A percentile compares a stretch with the other conserved stretches of the same genome.
Conservation (phyloP, 2,888 invertebrate genomes). For the Tryphoninae sp. region DNA sequence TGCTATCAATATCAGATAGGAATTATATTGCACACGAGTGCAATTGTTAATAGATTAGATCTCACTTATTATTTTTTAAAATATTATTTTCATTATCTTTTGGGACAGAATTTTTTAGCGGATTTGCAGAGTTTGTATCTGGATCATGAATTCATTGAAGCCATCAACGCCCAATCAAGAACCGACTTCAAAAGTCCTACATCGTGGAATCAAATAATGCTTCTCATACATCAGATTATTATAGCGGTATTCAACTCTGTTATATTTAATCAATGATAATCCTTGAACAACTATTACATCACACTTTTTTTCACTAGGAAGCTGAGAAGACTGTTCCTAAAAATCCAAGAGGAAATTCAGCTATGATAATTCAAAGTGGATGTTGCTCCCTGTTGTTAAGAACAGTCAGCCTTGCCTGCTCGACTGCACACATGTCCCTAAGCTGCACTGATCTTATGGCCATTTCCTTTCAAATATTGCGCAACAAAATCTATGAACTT, state of each 20-base stretch:
- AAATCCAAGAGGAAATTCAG: slow-evolving; percentile 78
- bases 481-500: slow-evolving; percentile 74
- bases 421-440: slow-evolving; percentile 63
- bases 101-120: slow-evolving; percentile 31
- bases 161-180: slow-evolving; percentile 42
- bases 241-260: slow-evolving; percentile 27
- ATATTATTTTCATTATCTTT: not conserved
- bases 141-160: slow-evolving; percentile 41
- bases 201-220: slow-evolving; percentile 58
- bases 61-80: too few relatives aligned
- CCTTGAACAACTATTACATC: slow-evolving; percentile 10
- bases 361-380: slow-evolving; percentile 80
- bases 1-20: slow-evolving; percentile 14
- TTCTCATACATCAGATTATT: slow-evolving; percentile 40
- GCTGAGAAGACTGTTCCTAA: slow-evolving; percentile 52
- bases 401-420: slow-evolving; percentile 60
- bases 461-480: slow-evolving; percentile 71
- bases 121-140: slow-evolving; percentile 39
- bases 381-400: slow-evolving; percentile 60
- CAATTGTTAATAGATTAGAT: too few relatives aligned
- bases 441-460: slow-evolving; percentile 67
- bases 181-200: slow-evolving; percentile 3
- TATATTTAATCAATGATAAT: not conserved
- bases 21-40: too few relatives aligned
- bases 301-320: slow-evolving; percentile 80